Evolutionary conservation across 2,797 vertebrate genomes (phyloP).

Genomic region (Cossypha niveicapilla): DNA sequence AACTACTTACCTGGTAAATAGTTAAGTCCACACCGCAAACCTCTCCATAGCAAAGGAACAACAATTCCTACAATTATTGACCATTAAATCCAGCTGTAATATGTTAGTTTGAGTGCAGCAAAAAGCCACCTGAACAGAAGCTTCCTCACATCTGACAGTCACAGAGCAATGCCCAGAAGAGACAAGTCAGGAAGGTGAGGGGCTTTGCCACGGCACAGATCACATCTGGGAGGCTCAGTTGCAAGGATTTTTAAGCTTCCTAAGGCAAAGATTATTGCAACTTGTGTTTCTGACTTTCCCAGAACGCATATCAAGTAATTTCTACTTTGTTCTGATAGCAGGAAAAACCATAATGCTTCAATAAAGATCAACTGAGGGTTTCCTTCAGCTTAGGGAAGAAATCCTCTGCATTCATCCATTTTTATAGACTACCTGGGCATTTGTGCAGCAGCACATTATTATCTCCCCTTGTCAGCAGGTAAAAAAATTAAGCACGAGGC

Average conservation of each 20-base stretch:
- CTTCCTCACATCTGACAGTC: not conserved
- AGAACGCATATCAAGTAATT: not conserved
- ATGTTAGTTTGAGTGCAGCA: not conserved
- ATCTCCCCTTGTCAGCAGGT: not conserved
- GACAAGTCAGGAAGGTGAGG: not conserved
- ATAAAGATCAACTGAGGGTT: not conserved
- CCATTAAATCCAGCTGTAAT: not conserved
- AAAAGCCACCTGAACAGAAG: not conserved
- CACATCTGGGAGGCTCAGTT: not conserved
- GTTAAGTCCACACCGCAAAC: not conserved
- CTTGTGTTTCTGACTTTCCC: not conserved
- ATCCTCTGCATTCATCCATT: not conserved
- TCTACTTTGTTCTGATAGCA: not conserved
- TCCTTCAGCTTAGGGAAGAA: not conserved
- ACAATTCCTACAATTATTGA: not conserved
- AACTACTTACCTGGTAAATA: not conserved
- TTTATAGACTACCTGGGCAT: not conserved
- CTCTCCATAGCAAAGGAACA: not conserved
- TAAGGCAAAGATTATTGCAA: not conserved
- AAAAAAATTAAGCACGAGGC: not conserved
- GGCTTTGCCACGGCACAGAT: not conserved
- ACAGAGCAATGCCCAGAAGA: not conserved
- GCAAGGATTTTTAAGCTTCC: not conserved
- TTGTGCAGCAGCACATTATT: not conserved
- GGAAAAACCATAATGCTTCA: not conserved